Evolutionary conservation across 1,140 invertebrate species (phyloP).

Genomic region (Drosophila nasuta): DNA sequence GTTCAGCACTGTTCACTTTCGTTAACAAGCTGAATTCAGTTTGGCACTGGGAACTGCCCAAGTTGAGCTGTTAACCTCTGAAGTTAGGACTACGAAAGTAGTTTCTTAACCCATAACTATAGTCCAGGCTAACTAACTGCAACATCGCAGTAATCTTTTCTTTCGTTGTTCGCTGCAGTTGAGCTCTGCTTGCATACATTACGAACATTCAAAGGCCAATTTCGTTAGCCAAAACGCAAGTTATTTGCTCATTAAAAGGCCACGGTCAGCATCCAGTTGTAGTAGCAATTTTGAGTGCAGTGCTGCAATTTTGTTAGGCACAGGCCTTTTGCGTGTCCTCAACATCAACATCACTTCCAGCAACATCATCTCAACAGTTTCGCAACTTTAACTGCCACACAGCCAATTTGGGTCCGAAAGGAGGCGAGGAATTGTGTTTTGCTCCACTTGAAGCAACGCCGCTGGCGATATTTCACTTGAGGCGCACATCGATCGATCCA

Average conservation of each 20-base stretch:
- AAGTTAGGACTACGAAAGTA: neutral
- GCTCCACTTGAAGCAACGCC: constrained; percentile 46
- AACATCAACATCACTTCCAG: constrained; percentile 23
- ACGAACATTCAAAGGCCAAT: constrained; percentile 50
- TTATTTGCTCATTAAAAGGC: constrained; percentile 71
- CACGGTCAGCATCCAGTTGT: constrained; percentile 13
- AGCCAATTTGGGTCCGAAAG: constrained; percentile 66
- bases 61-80: constrained; percentile 2
- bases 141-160: constrained; percentile 23
- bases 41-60: neutral
- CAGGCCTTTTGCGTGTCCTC: constrained; percentile 69
- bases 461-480: constrained; percentile 73
- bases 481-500: constrained; percentile 70
- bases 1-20: neutral
- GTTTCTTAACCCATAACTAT: constrained; percentile 19
- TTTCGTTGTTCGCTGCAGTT: constrained; percentile 1
- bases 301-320: constrained; percentile 56
- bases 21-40: neutral
- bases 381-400: constrained; percentile 30
- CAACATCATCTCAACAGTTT: constrained; percentile 31
- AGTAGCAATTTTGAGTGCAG: constrained; percentile 47
- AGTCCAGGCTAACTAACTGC: constrained; percentile 39
- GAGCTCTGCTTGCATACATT: constrained; percentile 60
- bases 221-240: constrained; percentile 50
- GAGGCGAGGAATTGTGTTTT: constrained; percentile 24